Conservation (phyloP, 2,888 invertebrate species). For the Vesta saturnalis region DNA sequence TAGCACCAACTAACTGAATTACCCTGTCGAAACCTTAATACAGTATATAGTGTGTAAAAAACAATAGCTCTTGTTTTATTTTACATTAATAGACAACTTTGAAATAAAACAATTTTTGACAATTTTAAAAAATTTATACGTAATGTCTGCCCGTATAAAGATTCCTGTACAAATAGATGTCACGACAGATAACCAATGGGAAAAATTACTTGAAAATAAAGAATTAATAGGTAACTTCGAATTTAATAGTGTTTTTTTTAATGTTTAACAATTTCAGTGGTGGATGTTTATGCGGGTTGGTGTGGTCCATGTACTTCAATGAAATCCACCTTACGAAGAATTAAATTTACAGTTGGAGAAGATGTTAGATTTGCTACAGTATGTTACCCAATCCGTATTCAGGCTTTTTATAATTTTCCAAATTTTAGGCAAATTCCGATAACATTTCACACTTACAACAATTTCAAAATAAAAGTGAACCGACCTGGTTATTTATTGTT, state of each 20-base stretch:
- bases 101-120: background rate
- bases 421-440: conserved; percentile 77
- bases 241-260: background rate
- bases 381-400: conserved; percentile 41
- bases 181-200: conserved; percentile 86
- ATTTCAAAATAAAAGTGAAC: conserved; percentile 86
- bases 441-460: conserved; percentile 76
- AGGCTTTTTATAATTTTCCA: conserved; percentile 17
- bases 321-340: conserved; percentile 83
- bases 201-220: conserved; percentile 76
- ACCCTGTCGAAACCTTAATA: too few relatives aligned
- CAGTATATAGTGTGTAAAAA: too few relatives aligned
- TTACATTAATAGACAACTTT: background rate
- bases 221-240: conserved; percentile 75
- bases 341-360: conserved; percentile 88
- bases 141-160: background rate
- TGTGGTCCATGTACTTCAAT: conserved; percentile 90
- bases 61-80: too few relatives aligned
- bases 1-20: too few relatives aligned
- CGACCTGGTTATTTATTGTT: conserved; percentile 88
- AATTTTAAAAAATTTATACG: background rate
- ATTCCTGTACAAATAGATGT: conserved; percentile 84
- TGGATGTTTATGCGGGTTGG: conserved; percentile 92
- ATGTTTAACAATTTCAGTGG: conserved; percentile 67
- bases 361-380: conserved; percentile 81